Percentiles rank a stretch among this genome's conserved stretches.
Evolutionary conservation across 2,113 vertebrate genomes (phyloP).

Genomic region (Melospiza melodia): DNA sequence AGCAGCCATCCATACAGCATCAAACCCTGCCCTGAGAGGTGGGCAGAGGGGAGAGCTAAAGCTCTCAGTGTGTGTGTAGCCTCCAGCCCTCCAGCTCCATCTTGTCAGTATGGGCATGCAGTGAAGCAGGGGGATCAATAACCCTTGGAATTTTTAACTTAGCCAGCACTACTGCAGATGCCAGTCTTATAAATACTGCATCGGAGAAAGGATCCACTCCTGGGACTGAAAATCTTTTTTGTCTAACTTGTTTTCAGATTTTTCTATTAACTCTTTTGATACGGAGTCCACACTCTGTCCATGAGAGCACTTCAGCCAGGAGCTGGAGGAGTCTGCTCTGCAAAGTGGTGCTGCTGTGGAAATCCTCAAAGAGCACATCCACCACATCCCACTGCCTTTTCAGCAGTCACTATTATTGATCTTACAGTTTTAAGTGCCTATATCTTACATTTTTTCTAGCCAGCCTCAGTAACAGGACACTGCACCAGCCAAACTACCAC

Average conservation of each 20-base stretch:
- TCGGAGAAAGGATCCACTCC: slow-evolving; percentile 1
- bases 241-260: not conserved
- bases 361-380: not conserved
- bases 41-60: not conserved
- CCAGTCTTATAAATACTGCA: slow-evolving; percentile 33
- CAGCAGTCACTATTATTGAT: not conserved
- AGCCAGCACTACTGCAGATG: slow-evolving; percentile 29
- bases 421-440: not conserved
- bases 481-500: not conserved
- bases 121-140: slow-evolving; percentile 49
- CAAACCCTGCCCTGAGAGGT: not conserved
- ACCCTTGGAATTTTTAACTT: slow-evolving; percentile 48
- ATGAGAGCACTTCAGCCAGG: not conserved
- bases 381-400: not conserved
- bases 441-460: not conserved
- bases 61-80: accelerated
- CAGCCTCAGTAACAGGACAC: not conserved
- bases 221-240: not conserved
- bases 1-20: not conserved
- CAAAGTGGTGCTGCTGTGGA: not conserved
- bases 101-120: not conserved
- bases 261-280: slow-evolving; percentile 28
- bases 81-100: not conserved
- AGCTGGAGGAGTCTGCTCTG: not conserved
- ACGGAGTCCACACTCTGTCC: not conserved